Conservation (phyloP, 2,113 vertebrate genomes). For the Channa maculata region DNA sequence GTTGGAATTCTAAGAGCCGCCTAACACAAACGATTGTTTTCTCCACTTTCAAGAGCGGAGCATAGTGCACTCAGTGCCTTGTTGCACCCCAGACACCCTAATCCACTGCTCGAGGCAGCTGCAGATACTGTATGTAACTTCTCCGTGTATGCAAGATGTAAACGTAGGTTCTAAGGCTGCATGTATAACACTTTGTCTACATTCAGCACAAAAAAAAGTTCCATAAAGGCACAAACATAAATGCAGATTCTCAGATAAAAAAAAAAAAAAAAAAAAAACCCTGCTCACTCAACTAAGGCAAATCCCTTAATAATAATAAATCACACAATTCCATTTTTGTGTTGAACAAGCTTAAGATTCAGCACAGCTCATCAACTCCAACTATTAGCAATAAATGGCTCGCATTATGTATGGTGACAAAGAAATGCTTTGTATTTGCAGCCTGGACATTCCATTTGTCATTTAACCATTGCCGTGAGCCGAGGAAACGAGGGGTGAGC, state of each 20-base stretch:
- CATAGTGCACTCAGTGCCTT: not conserved
- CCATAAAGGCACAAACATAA: constrained; percentile 11
- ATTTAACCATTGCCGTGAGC: not conserved
- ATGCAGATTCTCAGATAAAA: not conserved
- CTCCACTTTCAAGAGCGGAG: constrained; percentile 15
- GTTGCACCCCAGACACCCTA: not conserved
- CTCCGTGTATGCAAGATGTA: constrained; percentile 27
- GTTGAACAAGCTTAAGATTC: constrained; percentile 6
- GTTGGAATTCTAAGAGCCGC: constrained; percentile 27
- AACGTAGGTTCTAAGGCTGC: constrained; percentile 8
- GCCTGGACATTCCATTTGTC: not conserved
- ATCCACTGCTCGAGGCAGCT: constrained; percentile 9
- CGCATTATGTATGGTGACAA: constrained; percentile 6
- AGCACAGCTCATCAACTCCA: constrained; percentile 18
- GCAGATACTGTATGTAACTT: constrained; percentile 5
- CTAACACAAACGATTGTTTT: not conserved
- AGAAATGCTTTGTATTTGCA: constrained; percentile 13
- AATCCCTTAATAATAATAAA: not conserved
- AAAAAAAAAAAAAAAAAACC: constrained; percentile 1
- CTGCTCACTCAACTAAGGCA: constrained; percentile 2
- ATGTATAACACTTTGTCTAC: not conserved
- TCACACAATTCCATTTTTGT: not conserved
- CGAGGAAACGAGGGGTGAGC: not conserved
- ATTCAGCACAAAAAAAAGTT: not conserved
- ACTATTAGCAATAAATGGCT: constrained; percentile 22